Percentiles rank a stretch among this genome's conserved stretches.
Evolutionary conservation across 2,888 invertebrate genomes (phyloP).

Genomic region (Saturnia pavonia): DNA sequence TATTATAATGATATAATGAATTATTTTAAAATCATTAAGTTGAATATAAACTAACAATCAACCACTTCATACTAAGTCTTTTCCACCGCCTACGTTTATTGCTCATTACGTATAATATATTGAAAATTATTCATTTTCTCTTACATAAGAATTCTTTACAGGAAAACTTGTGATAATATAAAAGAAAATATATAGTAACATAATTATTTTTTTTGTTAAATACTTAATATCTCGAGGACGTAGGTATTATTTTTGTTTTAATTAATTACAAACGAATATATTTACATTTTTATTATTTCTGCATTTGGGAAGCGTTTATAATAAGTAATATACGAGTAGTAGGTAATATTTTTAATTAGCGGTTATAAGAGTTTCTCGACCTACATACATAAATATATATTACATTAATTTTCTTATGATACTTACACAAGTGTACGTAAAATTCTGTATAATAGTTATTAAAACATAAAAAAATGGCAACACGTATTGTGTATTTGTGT

Average conservation of each 20-base stretch:
- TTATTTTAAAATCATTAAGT: too few species aligned
- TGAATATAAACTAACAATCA: neutral
- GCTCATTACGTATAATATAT: too few species aligned
- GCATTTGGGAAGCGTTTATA: neutral
- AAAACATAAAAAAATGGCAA: neutral
- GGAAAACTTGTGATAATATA: too few species aligned
- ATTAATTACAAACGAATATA: neutral
- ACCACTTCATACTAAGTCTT: neutral
- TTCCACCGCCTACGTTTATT: neutral
- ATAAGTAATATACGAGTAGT: neutral
- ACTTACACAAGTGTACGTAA: slow-evolving; percentile 9
- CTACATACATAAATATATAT: slow-evolving; percentile 8
- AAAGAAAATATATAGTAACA: neutral
- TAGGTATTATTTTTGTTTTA: slow-evolving; percentile 3
- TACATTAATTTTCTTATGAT: slow-evolving; percentile 2
- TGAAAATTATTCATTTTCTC: too few species aligned
- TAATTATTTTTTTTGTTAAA: neutral
- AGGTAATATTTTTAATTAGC: neutral
- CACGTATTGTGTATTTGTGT: slow-evolving; percentile 6
- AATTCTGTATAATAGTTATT: neutral
- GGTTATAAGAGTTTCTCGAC: slow-evolving; percentile 4
- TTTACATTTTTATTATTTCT: neutral
- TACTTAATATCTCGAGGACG: neutral
- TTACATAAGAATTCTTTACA: too few species aligned
- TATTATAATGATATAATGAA: too few species aligned